Evolutionary conservation across 2,113 vertebrate species (phyloP).

Genomic region (Perca flavescens): DNA sequence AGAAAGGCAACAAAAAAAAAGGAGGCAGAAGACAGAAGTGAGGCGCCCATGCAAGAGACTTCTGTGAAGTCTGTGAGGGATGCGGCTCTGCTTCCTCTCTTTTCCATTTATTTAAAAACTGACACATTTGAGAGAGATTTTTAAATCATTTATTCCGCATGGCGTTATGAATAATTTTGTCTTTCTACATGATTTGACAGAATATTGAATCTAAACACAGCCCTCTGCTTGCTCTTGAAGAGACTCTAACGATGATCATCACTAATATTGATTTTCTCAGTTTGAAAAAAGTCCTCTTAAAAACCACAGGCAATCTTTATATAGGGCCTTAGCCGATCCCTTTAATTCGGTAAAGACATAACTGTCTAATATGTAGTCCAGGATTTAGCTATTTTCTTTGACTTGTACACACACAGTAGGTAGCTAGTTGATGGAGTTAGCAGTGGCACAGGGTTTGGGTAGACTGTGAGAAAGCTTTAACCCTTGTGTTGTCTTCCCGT

Average conservation of each 20-base stretch:
- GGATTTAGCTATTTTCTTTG: constrained; percentile 27
- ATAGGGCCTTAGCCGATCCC: neutral
- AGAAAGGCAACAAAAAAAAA: constrained; percentile 17
- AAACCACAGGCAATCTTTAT: constrained; percentile 28
- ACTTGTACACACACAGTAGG: constrained; percentile 16
- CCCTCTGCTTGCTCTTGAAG: constrained; percentile 17
- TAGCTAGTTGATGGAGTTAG: constrained; percentile 48
- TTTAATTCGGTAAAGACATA: constrained; percentile 31
- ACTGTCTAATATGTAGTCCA: constrained; percentile 32
- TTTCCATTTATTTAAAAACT: constrained; percentile 61
- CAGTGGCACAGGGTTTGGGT: constrained; percentile 20
- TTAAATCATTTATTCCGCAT: constrained; percentile 58
- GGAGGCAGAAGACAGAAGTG: constrained; percentile 29
- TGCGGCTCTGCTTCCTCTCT: constrained; percentile 30
- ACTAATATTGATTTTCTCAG: constrained; percentile 54
- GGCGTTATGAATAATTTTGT: constrained; percentile 53
- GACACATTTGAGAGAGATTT: constrained; percentile 53
- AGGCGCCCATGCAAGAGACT: constrained; percentile 45
- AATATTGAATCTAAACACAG: constrained; percentile 59
- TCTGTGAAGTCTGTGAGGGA: constrained; percentile 61
- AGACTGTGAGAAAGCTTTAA: constrained; percentile 39
- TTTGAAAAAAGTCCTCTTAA: constrained; percentile 29
- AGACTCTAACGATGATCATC: constrained; percentile 42
- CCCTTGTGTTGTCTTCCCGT: too few relatives aligned
- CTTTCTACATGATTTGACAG: constrained; percentile 57